Percentiles rank a stretch among this genome's conserved stretches.
These are phyloP conservation scores for Elachura formosa DNA, from an alignment of 2,113 vertebrate species.

Conservation along the genomic window DNA sequence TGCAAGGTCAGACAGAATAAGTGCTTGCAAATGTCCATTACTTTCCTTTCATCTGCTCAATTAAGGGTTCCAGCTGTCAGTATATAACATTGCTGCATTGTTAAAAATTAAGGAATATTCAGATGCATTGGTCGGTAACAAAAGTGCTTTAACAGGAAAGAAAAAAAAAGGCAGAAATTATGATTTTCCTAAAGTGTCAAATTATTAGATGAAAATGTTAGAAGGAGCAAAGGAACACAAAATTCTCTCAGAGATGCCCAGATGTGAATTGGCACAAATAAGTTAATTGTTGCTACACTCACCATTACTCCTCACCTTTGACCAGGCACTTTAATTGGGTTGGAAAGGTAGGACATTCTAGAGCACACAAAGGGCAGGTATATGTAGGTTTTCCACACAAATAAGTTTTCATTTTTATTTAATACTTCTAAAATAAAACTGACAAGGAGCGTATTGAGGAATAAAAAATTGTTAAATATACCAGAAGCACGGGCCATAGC, in stretches of 20 bases:
- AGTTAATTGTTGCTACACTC: not conserved
- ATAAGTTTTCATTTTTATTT: not conserved
- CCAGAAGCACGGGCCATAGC: accelerated
- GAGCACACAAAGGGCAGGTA: not conserved
- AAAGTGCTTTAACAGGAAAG: slow-evolving; percentile 16
- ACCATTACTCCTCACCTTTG: not conserved
- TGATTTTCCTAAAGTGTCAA: slow-evolving; percentile 51
- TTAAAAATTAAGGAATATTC: slow-evolving; percentile 62
- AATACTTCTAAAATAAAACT: not conserved
- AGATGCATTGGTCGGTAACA: slow-evolving; percentile 73
- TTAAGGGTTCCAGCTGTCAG: slow-evolving; percentile 76
- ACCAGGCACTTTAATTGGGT: not conserved
- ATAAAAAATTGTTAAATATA: not conserved
- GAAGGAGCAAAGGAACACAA: slow-evolving; percentile 14
- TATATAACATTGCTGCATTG: slow-evolving; percentile 31
- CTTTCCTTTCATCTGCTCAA: slow-evolving; percentile 70
- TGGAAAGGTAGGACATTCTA: not conserved
- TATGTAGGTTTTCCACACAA: not conserved
- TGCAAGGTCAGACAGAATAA: slow-evolving; percentile 69
- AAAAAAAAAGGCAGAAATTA: slow-evolving; percentile 25
- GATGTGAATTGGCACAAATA: not conserved
- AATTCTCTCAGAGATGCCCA: not conserved
- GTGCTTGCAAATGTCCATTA: slow-evolving; percentile 50
- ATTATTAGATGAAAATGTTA: slow-evolving; percentile 48
- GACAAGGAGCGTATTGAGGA: not conserved